Evolutionary conservation across 2,797 vertebrate genomes (phyloP).

Genomic region (Clamator glandarius): DNA sequence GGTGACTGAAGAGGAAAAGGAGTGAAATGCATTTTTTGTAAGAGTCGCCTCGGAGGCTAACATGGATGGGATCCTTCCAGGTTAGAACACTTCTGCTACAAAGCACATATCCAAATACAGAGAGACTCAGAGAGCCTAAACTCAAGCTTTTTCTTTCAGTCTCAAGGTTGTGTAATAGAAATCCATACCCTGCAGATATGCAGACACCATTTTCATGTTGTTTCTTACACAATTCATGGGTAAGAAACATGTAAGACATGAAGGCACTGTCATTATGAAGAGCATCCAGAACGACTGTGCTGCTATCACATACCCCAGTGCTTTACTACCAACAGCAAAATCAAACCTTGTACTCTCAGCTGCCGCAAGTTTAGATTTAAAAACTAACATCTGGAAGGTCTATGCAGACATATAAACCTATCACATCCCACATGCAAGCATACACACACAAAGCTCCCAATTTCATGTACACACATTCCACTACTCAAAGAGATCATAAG

Average conservation of each 20-base stretch:
- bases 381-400: neutral
- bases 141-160: neutral
- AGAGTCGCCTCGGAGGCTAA: neutral
- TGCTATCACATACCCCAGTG: neutral
- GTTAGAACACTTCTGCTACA: neutral
- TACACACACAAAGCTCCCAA: neutral
- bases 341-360: neutral
- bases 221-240: neutral
- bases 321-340: neutral
- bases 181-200: neutral
- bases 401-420: neutral
- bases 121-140: neutral
- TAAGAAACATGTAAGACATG: neutral
- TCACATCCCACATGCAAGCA: neutral
- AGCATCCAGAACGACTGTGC: neutral
- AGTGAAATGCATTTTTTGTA: neutral
- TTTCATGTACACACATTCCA: neutral
- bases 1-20: neutral
- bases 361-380: neutral
- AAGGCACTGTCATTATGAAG: neutral
- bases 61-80: neutral
- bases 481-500: neutral
- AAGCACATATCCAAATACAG: neutral
- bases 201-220: neutral
- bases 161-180: neutral